Evolutionary conservation across 2,797 vertebrate genomes (phyloP).

Genomic region (Dicrostonyx torquatus): DNA sequence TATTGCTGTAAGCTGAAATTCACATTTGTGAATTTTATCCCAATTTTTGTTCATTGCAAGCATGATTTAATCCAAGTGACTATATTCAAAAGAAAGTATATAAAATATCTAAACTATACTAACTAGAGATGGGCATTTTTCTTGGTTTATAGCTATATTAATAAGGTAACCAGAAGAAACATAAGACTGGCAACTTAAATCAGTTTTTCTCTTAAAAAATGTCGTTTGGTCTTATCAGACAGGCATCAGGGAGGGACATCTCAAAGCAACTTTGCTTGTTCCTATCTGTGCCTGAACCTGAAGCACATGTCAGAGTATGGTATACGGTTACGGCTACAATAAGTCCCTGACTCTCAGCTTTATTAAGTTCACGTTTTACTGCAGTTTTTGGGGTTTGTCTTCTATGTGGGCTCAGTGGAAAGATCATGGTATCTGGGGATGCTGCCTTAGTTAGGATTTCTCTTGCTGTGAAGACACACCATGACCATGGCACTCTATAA

Average conservation of each 20-base stretch:
- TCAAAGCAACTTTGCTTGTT: neutral
- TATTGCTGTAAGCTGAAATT: neutral
- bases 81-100: conserved; percentile 42
- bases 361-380: neutral
- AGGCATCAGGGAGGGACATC: neutral
- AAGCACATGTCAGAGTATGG: neutral
- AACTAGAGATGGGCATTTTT: neutral
- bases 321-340: neutral
- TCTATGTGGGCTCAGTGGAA: conserved; percentile 30
- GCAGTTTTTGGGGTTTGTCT: neutral
- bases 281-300: neutral
- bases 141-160: conserved; percentile 36
- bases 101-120: conserved; percentile 8
- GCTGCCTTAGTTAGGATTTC: neutral
- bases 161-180: neutral
- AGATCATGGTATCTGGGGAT: neutral
- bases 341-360: neutral
- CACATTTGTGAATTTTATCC: neutral
- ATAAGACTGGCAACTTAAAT: neutral
- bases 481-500: neutral
- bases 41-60: neutral
- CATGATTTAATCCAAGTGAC: conserved; percentile 13
- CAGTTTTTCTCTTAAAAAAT: conserved; percentile 30
- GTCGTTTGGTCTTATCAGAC: neutral
- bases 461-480: neutral